A percentile compares a stretch with the other conserved stretches of the same genome.
Conservation (phyloP, 2,888 invertebrate species). For the Thera obeliscata region DNA sequence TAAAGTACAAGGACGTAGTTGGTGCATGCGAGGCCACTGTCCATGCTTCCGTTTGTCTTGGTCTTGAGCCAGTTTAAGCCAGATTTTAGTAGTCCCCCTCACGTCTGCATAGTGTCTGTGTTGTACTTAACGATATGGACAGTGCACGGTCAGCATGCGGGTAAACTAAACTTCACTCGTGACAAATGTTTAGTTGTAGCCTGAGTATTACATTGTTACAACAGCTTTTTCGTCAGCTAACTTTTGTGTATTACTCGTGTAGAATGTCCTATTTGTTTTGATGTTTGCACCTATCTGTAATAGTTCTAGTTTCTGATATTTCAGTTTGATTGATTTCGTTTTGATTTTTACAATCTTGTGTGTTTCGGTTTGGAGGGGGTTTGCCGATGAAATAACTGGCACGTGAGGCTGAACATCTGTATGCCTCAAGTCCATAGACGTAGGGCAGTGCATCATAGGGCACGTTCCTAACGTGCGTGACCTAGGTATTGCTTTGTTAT, state of each 20-base stretch:
- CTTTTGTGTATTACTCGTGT: neutral
- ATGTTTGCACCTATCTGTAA: too few species aligned
- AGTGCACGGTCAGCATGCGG: slow-evolving; percentile 23
- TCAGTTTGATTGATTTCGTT: too few species aligned
- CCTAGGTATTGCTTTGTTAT: too few species aligned
- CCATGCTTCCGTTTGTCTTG: slow-evolving; percentile 41
- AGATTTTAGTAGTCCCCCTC: slow-evolving; percentile 35
- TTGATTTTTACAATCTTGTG: too few species aligned
- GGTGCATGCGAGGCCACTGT: slow-evolving; percentile 29
- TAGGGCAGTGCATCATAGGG: too few species aligned
- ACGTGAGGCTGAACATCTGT: too few species aligned
- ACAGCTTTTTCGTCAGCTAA: neutral
- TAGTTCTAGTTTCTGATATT: too few species aligned
- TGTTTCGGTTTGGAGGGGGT: too few species aligned
- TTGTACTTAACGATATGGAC: slow-evolving; percentile 32
- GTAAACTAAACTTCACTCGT: slow-evolving; percentile 22
- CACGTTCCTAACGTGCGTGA: too few species aligned
- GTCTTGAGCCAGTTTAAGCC: slow-evolving; percentile 42
- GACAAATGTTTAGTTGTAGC: slow-evolving; percentile 17
- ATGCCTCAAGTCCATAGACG: too few species aligned
- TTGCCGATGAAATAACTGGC: too few species aligned
- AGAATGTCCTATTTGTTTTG: too few species aligned
- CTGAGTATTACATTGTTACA: slow-evolving; percentile 7
- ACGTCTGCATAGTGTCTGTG: slow-evolving; percentile 31
- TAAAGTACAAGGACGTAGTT: slow-evolving; percentile 33